Conservation (phyloP, 2,797 vertebrate genomes). For the Holocentrus rufus region DNA sequence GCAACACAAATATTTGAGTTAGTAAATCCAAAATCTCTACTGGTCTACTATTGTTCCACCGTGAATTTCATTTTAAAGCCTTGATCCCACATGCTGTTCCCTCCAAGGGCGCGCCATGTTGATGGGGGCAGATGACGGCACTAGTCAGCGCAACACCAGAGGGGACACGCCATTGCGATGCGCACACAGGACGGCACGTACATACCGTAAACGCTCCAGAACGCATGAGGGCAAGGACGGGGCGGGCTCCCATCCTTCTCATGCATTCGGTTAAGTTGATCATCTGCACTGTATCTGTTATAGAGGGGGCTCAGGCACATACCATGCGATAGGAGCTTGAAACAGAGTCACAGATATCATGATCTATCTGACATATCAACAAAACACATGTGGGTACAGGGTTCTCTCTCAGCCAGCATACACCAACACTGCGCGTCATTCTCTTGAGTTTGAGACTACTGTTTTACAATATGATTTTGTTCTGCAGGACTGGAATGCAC, state of each 20-base stretch:
- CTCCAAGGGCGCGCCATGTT: slow-evolving; percentile 55
- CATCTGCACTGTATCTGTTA: slow-evolving; percentile 52
- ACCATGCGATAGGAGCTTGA: slow-evolving; percentile 72
- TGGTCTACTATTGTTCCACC: slow-evolving; percentile 27
- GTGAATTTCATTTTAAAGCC: slow-evolving; percentile 50
- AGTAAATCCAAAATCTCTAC: slow-evolving; percentile 59
- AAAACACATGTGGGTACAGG: slow-evolving; percentile 56
- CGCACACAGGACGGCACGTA: slow-evolving; percentile 29
- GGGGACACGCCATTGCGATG: slow-evolving; percentile 50
- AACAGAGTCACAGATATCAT: slow-evolving; percentile 62
- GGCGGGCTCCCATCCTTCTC: slow-evolving; percentile 36
- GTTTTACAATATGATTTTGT: slow-evolving; percentile 54
- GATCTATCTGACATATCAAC: slow-evolving; percentile 57
- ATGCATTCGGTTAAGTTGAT: slow-evolving; percentile 59
- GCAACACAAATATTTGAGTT: slow-evolving; percentile 45
- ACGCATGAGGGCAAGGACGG: slow-evolving; percentile 45
- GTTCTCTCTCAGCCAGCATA: slow-evolving; percentile 51
- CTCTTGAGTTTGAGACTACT: slow-evolving; percentile 54
- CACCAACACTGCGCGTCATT: slow-evolving; percentile 49
- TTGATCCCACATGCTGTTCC: slow-evolving; percentile 62
- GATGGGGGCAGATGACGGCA: slow-evolving; percentile 55
- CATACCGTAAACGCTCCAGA: slow-evolving; percentile 53
- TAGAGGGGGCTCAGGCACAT: slow-evolving; percentile 67
- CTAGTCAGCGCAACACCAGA: slow-evolving; percentile 59
- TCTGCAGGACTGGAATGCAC: slow-evolving; percentile 69